Base-by-base conservation (phyloP, 2,113 vertebrate genomes). In the Notarius lentiginosus region DNA sequence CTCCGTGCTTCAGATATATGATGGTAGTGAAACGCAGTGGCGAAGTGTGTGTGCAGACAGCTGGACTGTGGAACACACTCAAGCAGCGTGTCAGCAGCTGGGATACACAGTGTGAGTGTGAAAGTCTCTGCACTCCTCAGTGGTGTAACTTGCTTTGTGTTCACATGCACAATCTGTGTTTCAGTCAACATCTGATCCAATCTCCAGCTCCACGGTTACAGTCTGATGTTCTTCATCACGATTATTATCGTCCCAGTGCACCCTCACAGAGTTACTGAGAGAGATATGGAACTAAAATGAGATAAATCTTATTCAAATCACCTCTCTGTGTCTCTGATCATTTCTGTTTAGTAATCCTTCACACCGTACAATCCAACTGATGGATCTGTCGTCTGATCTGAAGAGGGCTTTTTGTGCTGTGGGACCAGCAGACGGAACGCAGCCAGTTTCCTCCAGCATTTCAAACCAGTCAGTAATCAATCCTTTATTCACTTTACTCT, bases 1-100 rank as follows among this genome's bases (percentile, higher is more conserved):
- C 80, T 93, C 94, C 15, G 92, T 97, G 79, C 95, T 99, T 81
- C 96, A 98, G 92, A 94, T 98, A 68, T 94, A 95, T 30, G 88
- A 14, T 27, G 8, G 76, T 7, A n/a, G 90, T 79, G 65, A 56
- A 0, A 49, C 75, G 0, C 91, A 84, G 7, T 99, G 98, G 98
- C 92, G 88, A 91, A 97, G 93, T 0, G 89, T 94, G 89, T 99
- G 98, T 87, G 93, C 91, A 0, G 95, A 99, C 7, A 91, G 89
- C 88, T 99, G 97, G 94, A 93, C 91, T 1, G 10, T 34, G 0
- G 60, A 72, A 1, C 93, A 97, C 92, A 96, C 98, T 0, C 89
- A 92, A 88, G 94, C 89, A 0, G 94, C 95, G 10, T 99, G 98
- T 2, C 89, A 92, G 56, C 94, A 97, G 77, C 94, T 99, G 91